Base-by-base conservation (phyloP, 1,140 invertebrate genomes). In the Streblospio benedicti region DNA sequence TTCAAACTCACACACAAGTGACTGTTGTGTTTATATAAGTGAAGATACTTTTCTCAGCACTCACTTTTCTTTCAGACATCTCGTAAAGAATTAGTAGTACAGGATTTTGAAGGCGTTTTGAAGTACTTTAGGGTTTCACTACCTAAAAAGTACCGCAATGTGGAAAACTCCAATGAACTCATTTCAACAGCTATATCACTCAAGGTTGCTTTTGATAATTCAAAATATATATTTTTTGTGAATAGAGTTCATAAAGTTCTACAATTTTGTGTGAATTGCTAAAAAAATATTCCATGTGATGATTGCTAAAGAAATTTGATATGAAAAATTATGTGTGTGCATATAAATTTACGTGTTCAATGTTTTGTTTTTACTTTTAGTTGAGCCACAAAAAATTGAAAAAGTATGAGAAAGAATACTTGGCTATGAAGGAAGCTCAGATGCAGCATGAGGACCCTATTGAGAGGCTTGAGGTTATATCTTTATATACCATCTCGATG, bases 391-490 rank as follows among this genome's bases (percentile, higher is more conserved):
- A 95, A 76, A 90, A 93, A 72, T 76, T 99, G 55, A 90, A 89
- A 75, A 96, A 97, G 74, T 98, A 97, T 73, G 93, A 97, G 75
- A 87, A 89, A 63, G 94, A 98, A 72, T 99, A 91, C 79, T 76
- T 84, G 59, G 79, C 84, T 18, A 80, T 89, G 25, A 93, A 93
- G 85, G 82, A 83, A 62, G 76, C 79, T 59, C 77, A 83, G 63
- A 66, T 80, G 58, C 76, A 80, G 56, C 71, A 77, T 53, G 81
- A 83, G 60, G 81, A 85, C 71, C 84, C 84, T 12, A 61, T 83
- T 1, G 79, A 82, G 51, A 75, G 83, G 63, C 71, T 83, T 52
- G 76, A 81, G 72, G 80, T 81, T 53, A 30, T 53, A 16, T 53
- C 32, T 53, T 53, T 57, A n/a, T 28, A 44, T 57, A 33, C 35